These are phyloP conservation scores for Schizothorax lantsangensis DNA, from an alignment of 2,797 vertebrate species.

Conservation along the genomic window DNA sequence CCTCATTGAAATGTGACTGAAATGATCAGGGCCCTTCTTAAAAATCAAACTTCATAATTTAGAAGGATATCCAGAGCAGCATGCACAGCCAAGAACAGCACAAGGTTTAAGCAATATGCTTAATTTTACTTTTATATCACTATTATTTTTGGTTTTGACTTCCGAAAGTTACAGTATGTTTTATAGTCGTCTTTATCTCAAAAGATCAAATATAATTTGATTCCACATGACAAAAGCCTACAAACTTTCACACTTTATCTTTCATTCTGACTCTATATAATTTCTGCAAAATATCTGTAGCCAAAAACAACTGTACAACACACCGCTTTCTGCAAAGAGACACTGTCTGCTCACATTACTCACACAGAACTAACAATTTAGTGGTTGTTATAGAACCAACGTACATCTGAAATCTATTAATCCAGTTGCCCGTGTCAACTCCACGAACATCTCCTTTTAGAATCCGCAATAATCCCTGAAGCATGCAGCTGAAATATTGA, in stretches of 20 bases:
- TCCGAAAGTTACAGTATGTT: neutral
- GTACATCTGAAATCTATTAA: conserved; percentile 33
- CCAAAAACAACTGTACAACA: neutral
- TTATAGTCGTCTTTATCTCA: neutral
- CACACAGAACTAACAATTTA: neutral
- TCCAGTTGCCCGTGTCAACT: conserved; percentile 2
- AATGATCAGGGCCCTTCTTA: neutral
- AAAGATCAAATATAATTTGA: neutral
- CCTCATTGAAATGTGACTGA: neutral
- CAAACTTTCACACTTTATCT: neutral
- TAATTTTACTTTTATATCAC: neutral
- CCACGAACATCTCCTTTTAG: conserved; percentile 21
- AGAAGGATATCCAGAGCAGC: too few relatives aligned
- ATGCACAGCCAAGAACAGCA: neutral
- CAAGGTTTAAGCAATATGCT: neutral
- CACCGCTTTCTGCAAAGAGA: neutral
- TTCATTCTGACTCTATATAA: neutral
- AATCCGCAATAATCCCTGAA: conserved; percentile 13
- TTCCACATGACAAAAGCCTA: neutral
- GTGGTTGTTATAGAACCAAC: neutral
- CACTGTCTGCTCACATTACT: neutral
- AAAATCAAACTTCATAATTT: neutral
- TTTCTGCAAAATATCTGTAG: neutral
- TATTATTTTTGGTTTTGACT: neutral
- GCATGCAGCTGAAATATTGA: conserved; percentile 38